Conservation (phyloP, 2,113 vertebrate species). For the Passerina amoena region DNA sequence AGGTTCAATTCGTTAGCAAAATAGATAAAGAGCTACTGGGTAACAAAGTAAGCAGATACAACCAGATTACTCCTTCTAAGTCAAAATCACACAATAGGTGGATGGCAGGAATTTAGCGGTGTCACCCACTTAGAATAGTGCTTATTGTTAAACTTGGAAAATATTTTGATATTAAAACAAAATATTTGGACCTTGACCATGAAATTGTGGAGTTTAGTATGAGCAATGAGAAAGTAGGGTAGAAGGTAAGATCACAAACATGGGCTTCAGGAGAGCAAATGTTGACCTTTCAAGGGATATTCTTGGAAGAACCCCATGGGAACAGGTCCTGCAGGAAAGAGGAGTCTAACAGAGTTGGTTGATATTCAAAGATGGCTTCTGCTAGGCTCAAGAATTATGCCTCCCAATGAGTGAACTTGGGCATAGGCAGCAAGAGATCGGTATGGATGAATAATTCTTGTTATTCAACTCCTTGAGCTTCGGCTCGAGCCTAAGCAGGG, state of each 20-base stretch:
- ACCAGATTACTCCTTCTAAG: background rate
- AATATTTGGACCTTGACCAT: background rate
- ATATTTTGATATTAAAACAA: background rate
- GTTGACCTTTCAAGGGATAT: background rate
- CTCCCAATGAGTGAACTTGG: background rate
- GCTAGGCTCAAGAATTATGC: background rate
- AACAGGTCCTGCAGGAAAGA: background rate
- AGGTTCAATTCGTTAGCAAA: background rate
- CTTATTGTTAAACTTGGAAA: background rate
- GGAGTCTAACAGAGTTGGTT: background rate
- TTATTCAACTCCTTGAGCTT: background rate
- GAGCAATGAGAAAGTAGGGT: background rate
- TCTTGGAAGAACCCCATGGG: background rate
- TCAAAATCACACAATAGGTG: background rate
- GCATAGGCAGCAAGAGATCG: background rate
- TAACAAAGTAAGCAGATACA: background rate
- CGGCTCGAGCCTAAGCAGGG: background rate
- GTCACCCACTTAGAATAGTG: background rate
- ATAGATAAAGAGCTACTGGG: background rate
- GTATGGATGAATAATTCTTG: background rate
- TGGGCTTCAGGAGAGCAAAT: background rate
- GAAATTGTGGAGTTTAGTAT: background rate
- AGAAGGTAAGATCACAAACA: background rate
- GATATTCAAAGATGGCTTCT: background rate
- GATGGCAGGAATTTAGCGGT: background rate